Evolutionary conservation across 1,140 invertebrate species (phyloP), one percentile per base, ranked within the genome.

Genomic region (Pollicipes pollicipes): DNA sequence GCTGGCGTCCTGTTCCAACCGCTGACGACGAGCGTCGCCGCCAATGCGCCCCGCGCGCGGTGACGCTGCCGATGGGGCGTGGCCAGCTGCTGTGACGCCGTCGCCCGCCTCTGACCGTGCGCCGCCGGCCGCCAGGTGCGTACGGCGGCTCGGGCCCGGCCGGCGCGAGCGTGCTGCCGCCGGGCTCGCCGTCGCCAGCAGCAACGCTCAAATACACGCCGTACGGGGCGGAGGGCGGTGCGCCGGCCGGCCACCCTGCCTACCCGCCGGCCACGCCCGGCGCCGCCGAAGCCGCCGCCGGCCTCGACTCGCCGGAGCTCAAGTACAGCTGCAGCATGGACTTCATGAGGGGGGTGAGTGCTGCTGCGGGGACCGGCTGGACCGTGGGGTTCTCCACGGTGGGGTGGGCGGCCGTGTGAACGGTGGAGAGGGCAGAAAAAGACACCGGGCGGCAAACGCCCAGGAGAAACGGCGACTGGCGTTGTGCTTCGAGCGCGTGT

Each of bases 271-370:
- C 72, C 64, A 69, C 72, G 17, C 69, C 78, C 81, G 10, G 68
- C 70, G 66, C 67, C 10, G 35, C 72, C 35, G 74, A 73, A 73
- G 75, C 74, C 45, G 73, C 72, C 66, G 82, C 73, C 68, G 76
- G 73, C 69, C 68, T 73, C 2, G 86, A 86, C 66, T 74, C 77
- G 24, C 76, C 83, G 68, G 87, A 88, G 79, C 82, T 87, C 76
- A 88, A 89, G 77, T 89, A 88, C 76, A 86, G 85, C 37, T 88
- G 86, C 77, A 85, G 85, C 73, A 79, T 88, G 63, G 88, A 90
- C 76, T 90, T 89, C 74, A 80, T 81, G 30, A 78, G 86, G 66
- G 85, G 86, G 75, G 82, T 83, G 72, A 77, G 79, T 71, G 80
- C n/a, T n/a, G n/a, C n/a, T n/a, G n/a, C n/a, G n/a, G n/a, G n/a